These are phyloP conservation scores for Rhamnusium bicolor DNA, from an alignment of 2,888 invertebrate species.

Conservation along the genomic window DNA sequence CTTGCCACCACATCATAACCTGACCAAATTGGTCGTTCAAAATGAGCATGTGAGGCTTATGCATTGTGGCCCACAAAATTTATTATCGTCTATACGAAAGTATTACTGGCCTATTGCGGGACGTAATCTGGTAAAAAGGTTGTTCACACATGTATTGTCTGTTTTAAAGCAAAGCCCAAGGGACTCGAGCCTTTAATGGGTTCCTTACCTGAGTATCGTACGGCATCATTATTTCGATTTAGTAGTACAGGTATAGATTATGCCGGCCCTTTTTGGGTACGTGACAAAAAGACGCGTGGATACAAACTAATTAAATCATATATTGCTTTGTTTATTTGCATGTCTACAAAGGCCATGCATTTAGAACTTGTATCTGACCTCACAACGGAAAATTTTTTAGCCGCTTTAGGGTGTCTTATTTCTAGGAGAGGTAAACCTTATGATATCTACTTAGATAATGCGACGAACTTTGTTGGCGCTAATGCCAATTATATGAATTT, in stretches of 20 bases:
- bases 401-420: background rate
- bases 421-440: too few species aligned
- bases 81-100: background rate
- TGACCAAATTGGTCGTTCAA: background rate
- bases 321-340: background rate
- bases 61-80: background rate
- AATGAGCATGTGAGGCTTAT: background rate
- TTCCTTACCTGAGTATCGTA: background rate
- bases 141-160: background rate
- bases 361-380: background rate
- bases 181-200: background rate
- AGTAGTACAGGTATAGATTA: background rate
- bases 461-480: background rate
- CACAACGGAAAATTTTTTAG: background rate
- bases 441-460: background rate
- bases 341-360: background rate
- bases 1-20: background rate
- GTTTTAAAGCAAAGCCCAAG: background rate
- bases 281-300: background rate
- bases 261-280: background rate
- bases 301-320: background rate
- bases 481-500: background rate
- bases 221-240: background rate
- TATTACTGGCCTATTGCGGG: background rate
- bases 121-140: background rate